These are phyloP conservation scores for Venusia cambrica DNA, from an alignment of 2,888 invertebrate genomes.

Conservation along the genomic window DNA sequence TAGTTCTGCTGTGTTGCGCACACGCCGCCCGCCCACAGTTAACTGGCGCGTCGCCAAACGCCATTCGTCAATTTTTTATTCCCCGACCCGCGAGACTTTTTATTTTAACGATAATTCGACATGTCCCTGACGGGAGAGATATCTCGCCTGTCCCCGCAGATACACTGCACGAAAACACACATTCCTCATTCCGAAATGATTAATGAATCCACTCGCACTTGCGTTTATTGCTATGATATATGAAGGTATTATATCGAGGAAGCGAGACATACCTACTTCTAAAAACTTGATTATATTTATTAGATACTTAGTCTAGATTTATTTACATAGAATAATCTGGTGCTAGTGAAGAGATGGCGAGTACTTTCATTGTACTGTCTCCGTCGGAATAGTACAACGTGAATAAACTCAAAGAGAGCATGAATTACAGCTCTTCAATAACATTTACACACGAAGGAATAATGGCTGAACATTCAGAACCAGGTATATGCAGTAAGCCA, in stretches of 20 bases:
- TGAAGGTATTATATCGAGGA: slow-evolving; percentile 9
- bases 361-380: slow-evolving; percentile 1
- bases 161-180: slow-evolving; percentile 9
- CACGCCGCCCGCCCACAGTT: slow-evolving; percentile 10
- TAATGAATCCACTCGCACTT: slow-evolving; percentile 14
- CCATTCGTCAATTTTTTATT: slow-evolving; percentile 36
- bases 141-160: neutral
- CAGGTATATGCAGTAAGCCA: slow-evolving; percentile 21
- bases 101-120: slow-evolving; percentile 32
- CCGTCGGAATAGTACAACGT: slow-evolving; percentile 1
- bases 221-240: slow-evolving; percentile 23
- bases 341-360: neutral
- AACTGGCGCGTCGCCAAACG: slow-evolving; percentile 31
- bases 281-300: slow-evolving; percentile 1
- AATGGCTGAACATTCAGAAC: slow-evolving; percentile 8
- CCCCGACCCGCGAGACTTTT: slow-evolving; percentile 16
- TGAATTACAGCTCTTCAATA: neutral
- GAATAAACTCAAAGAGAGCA: neutral
- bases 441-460: slow-evolving; percentile 1
- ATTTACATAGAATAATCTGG: slow-evolving; percentile 1
- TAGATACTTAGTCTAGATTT: neutral
- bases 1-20: slow-evolving; percentile 1
- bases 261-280: slow-evolving; percentile 1
- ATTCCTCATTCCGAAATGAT: slow-evolving; percentile 20
- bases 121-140: slow-evolving; percentile 15